These are phyloP conservation scores for Heliornis fulica DNA, from an alignment of 2,113 vertebrate species.

Conservation along the genomic window DNA sequence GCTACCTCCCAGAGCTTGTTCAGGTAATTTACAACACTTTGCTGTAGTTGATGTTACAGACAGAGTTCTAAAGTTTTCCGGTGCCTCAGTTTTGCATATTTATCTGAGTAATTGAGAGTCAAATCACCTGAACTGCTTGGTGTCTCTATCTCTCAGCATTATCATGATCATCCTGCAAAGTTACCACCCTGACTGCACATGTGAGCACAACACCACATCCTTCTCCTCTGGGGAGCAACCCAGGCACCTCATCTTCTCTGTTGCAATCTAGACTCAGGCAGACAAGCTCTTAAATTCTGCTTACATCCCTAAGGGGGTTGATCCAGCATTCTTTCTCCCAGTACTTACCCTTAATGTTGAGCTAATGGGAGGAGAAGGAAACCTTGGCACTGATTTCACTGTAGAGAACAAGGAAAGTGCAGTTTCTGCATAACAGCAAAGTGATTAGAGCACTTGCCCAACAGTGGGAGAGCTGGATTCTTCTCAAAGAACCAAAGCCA, in stretches of 20 bases:
- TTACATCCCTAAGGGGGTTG: background rate
- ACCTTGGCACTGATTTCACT: background rate
- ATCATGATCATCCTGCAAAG: rapidly evolving
- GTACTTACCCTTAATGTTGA: background rate
- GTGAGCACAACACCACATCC: background rate
- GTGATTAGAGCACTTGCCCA: background rate
- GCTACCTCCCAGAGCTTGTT: background rate
- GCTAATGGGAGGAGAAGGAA: background rate
- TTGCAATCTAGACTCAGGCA: background rate
- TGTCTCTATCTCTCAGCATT: background rate
- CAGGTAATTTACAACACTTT: background rate
- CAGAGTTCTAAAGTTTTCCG: background rate
- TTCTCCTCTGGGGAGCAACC: rapidly evolving
- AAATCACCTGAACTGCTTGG: background rate
- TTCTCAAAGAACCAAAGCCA: background rate
- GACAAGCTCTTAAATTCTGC: background rate
- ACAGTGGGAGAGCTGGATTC: background rate
- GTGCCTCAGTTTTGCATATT: background rate
- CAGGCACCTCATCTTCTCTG: rapidly evolving
- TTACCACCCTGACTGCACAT: background rate
- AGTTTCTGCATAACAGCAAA: background rate
- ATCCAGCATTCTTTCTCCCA: rapidly evolving
- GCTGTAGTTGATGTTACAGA: background rate
- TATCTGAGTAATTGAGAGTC: background rate
- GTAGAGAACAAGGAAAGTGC: background rate